Conservation (phyloP, 2,888 invertebrate species). For the Ferdinandea cuprea region DNA sequence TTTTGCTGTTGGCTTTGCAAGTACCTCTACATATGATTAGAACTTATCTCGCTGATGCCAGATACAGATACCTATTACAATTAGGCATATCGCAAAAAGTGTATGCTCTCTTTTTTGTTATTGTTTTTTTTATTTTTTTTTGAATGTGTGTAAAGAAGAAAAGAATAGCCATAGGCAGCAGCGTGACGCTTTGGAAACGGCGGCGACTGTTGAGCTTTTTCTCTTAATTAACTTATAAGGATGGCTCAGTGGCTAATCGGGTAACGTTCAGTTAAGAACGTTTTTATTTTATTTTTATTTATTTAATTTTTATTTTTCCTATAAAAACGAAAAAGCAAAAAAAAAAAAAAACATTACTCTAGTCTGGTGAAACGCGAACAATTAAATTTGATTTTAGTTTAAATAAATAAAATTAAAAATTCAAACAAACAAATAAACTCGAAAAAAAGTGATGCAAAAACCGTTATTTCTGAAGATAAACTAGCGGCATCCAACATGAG, state of each 20-base stretch:
- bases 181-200: not conserved
- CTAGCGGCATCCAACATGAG: slow-evolving; percentile 44
- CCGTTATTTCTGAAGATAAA: slow-evolving; percentile 11
- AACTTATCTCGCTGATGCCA: slow-evolving; percentile 34
- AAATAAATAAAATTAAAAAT: not conserved
- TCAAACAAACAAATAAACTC: not conserved
- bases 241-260: slow-evolving; percentile 79
- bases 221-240: slow-evolving; percentile 38
- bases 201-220: slow-evolving; percentile 57
- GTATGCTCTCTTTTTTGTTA: not conserved
- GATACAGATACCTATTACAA: slow-evolving; percentile 48
- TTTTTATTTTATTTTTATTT: slow-evolving; percentile 32
- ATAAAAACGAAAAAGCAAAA: not conserved
- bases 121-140: not conserved
- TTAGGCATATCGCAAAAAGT: slow-evolving; percentile 25
- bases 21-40: slow-evolving; percentile 16
- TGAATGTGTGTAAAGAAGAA: slow-evolving; percentile 33
- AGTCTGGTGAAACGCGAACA: not conserved
- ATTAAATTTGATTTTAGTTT: slow-evolving; percentile 15
- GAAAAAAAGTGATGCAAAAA: slow-evolving; percentile 53
- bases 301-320: not conserved
- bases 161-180: not conserved
- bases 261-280: slow-evolving; percentile 79
- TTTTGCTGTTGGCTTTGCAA: slow-evolving; percentile 33
- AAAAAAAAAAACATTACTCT: too few species aligned